Conservation (phyloP, 2,888 invertebrate genomes). For the Lacanobia oleracea region DNA sequence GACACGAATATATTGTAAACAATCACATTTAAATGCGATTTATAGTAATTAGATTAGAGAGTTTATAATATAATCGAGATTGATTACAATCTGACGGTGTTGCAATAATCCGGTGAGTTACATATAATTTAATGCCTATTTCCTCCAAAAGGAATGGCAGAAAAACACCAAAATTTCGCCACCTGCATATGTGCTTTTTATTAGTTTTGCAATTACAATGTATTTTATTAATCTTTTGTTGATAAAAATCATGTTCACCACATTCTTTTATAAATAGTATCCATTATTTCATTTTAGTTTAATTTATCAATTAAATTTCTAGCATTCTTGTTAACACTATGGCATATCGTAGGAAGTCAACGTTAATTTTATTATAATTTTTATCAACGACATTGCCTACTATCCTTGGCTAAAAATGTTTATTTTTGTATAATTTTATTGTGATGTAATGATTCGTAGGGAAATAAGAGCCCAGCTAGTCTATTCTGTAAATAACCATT, state of each 20-base stretch:
- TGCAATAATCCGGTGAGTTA: neutral
- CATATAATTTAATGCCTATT: neutral
- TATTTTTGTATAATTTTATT: constrained; percentile 66
- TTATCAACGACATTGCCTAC: constrained; percentile 59
- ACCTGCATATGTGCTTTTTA: no score
- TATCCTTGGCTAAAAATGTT: constrained; percentile 58
- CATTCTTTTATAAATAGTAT: constrained; percentile 45
- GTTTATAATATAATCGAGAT: no score
- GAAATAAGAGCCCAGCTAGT: constrained; percentile 54
- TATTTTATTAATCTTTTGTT: neutral
- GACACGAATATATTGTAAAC: no score
- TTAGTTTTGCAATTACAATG: neutral
- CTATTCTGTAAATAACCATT: no score
- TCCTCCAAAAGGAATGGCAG: no score
- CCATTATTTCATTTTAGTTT: constrained; percentile 21
- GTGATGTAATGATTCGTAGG: constrained; percentile 58
- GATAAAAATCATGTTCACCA: constrained; percentile 6
- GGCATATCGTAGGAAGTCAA: constrained; percentile 20
- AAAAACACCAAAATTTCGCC: neutral
- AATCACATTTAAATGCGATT: no score
- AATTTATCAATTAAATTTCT: constrained; percentile 15
- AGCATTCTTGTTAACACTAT: constrained; percentile 3
- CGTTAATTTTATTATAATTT: constrained; percentile 44
- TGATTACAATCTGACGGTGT: no score
- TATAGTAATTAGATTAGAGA: no score